Evolutionary conservation across 2,113 vertebrate genomes (phyloP).

Genomic region (Callithrix jacchus): DNA sequence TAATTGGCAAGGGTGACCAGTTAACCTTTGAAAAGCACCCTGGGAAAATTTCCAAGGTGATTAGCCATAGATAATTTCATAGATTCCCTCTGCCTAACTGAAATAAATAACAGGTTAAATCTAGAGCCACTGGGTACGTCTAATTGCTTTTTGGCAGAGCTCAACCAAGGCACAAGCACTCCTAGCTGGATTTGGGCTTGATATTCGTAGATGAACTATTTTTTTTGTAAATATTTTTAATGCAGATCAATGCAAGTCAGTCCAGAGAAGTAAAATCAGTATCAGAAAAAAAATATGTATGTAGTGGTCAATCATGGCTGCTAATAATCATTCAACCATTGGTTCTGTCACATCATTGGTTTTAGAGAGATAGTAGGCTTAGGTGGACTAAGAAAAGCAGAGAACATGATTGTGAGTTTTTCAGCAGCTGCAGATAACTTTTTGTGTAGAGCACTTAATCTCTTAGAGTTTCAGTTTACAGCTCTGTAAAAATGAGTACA

Average conservation of each 20-base stretch:
- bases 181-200: background rate
- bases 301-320: background rate
- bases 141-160: slow-evolving; percentile 52
- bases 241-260: slow-evolving; percentile 12
- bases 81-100: slow-evolving; percentile 13
- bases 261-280: background rate
- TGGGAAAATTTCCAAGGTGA: slow-evolving; percentile 54
- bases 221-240: slow-evolving; percentile 44
- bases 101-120: slow-evolving; percentile 59
- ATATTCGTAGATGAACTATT: slow-evolving; percentile 33
- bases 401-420: background rate
- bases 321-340: background rate
- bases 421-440: slow-evolving; percentile 37
- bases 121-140: background rate
- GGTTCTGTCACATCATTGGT: background rate
- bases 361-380: background rate
- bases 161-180: background rate
- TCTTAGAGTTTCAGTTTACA: slow-evolving; percentile 29
- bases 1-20: slow-evolving; percentile 38
- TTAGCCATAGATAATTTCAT: slow-evolving; percentile 41
- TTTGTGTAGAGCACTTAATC: slow-evolving; percentile 39
- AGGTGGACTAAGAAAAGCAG: background rate
- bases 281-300: background rate
- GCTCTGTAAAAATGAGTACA: slow-evolving; percentile 36
- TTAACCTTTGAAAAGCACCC: slow-evolving; percentile 52